These are phyloP conservation scores for Leptopterna dolabrata DNA, from an alignment of 2,888 invertebrate species.

Conservation along the genomic window DNA sequence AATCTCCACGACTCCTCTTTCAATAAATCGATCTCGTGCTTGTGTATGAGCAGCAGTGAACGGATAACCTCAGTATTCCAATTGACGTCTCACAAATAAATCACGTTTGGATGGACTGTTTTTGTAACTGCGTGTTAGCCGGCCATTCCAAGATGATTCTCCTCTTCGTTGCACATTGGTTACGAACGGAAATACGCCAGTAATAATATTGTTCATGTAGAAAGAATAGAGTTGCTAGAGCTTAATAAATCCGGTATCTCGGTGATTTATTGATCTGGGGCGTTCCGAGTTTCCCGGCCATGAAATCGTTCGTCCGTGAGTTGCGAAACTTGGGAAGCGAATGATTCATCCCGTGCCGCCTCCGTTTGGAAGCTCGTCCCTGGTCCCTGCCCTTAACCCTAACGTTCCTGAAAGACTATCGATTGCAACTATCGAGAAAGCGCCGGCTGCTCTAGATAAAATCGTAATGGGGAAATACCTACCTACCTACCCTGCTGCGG, in stretches of 20 bases:
- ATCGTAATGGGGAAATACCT: background rate
- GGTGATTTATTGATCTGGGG: background rate
- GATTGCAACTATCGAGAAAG: background rate
- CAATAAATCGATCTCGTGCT: background rate
- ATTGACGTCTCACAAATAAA: background rate
- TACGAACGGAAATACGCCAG: background rate
- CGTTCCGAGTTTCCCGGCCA: background rate
- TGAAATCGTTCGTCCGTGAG: background rate
- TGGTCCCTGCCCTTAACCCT: constrained; percentile 3
- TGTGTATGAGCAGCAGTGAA: background rate
- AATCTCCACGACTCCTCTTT: background rate
- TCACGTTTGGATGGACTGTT: background rate
- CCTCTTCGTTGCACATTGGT: background rate
- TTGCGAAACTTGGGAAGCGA: background rate
- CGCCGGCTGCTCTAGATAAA: background rate
- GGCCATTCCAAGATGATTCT: too few relatives aligned
- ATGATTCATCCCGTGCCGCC: background rate
- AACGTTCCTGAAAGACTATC: background rate
- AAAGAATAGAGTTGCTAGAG: background rate
- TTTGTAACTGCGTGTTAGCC: background rate
- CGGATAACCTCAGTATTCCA: background rate
- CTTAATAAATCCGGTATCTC: background rate
- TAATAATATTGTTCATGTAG: background rate
- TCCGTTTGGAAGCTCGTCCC: background rate
- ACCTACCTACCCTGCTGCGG: background rate